Conservation (phyloP, 2,888 invertebrate species). For the Caprella mutica region DNA sequence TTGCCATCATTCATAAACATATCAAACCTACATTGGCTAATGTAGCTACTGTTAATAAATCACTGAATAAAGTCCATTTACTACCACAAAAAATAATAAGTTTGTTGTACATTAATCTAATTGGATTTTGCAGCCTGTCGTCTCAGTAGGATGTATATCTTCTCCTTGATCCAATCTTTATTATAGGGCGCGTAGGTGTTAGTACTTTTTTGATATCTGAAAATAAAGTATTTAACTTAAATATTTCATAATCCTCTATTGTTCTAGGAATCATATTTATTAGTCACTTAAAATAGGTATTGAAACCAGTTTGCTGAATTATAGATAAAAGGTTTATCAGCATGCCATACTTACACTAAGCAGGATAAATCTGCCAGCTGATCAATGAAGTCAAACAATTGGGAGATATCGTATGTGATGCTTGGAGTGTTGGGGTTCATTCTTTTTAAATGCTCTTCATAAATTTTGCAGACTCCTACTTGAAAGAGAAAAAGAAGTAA, state of each 20-base stretch:
- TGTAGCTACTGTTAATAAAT: no score
- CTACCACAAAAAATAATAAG: no score
- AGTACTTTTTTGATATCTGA: conserved; percentile 70
- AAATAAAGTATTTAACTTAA: conserved; percentile 1
- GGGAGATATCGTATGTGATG: conserved; percentile 96
- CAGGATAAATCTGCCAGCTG: conserved; percentile 90
- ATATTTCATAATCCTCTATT: no score
- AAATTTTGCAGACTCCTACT: conserved; percentile 87
- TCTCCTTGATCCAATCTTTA: conserved; percentile 99
- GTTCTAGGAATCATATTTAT: no score
- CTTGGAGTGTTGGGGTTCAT: conserved; percentile 90
- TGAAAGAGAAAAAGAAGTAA: no score
- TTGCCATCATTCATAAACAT: no score
- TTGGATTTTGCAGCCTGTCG: conserved; percentile 65
- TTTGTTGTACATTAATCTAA: no score
- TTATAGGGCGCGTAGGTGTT: conserved; percentile 97
- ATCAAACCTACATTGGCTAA: no score
- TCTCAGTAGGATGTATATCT: conserved; percentile 79
- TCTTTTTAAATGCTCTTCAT: conserved; percentile 93
- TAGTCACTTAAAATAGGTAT: no score
- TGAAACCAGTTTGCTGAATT: no score
- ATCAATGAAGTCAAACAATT: conserved; percentile 96
- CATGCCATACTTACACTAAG: conserved; percentile 64
- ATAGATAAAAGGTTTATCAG: no score
- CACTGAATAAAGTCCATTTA: no score